Conservation (phyloP, 2,888 invertebrate species). For the Zele albiditarsus region DNA sequence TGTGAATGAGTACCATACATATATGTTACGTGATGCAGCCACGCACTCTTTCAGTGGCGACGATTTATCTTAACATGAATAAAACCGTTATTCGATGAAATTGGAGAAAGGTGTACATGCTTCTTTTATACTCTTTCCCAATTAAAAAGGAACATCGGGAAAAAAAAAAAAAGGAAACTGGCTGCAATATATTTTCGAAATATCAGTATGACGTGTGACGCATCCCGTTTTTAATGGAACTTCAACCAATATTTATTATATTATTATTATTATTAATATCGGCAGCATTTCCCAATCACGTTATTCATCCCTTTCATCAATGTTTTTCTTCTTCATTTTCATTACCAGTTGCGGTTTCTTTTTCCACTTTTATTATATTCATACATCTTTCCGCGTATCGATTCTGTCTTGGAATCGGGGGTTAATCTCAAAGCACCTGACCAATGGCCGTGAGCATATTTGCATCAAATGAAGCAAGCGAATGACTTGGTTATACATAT, state of each 20-base stretch:
- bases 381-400: not conserved
- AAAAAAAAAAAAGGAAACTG: not conserved
- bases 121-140: not conserved
- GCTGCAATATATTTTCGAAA: not conserved
- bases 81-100: slow-evolving; percentile 26
- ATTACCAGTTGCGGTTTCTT: not conserved
- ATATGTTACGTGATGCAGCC: not conserved
- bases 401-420: too few relatives aligned
- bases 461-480: not conserved
- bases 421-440: not conserved
- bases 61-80: slow-evolving; percentile 32
- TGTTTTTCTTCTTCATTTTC: not conserved
- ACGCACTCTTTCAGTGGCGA: not conserved
- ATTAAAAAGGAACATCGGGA: slow-evolving; percentile 2
- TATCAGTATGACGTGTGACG: not conserved
- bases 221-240: too few relatives aligned
- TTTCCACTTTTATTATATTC: not conserved
- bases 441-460: not conserved
- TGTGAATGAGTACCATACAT: not conserved
- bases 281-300: too few relatives aligned
- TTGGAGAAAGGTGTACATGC: slow-evolving; percentile 31
- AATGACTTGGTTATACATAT: not conserved
- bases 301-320: too few relatives aligned
- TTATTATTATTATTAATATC: too few relatives aligned
- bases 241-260: too few relatives aligned